phyloP scores from a whole-genome alignment of 2,797 vertebrate genomes.

The Denticeps clupeoides region DNA sequence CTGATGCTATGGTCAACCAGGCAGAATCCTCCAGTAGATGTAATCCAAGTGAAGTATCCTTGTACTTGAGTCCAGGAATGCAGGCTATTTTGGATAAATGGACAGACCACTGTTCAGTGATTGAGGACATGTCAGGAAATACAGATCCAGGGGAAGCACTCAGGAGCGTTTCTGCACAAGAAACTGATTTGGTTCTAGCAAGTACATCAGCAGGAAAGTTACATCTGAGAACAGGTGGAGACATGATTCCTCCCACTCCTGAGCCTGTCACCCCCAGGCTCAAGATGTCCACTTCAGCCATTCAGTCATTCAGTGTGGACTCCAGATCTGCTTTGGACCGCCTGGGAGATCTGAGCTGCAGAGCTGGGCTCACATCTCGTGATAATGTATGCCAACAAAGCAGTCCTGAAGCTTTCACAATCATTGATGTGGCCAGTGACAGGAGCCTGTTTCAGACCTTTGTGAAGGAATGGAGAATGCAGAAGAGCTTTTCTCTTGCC shows the following conservation, averaged over 20 bases:
- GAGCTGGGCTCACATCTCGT: too few relatives aligned
- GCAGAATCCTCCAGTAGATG: too few relatives aligned
- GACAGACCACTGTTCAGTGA: conserved; percentile 46
- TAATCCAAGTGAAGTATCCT: conserved; percentile 12
- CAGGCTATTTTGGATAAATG: conserved; percentile 79
- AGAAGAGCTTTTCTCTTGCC: conserved; percentile 71
- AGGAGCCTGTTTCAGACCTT: conserved; percentile 78
- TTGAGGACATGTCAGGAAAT: conserved; percentile 16
- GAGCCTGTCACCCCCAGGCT: conserved; percentile 52
- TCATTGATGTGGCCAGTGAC: conserved; percentile 87
- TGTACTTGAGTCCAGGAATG: conserved; percentile 74
- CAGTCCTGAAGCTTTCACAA: conserved; percentile 66
- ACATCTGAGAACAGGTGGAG: conserved; percentile 12
- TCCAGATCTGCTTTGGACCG: conserved; percentile 22
- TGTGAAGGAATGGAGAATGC: conserved; percentile 76
- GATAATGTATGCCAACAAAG: too few relatives aligned
- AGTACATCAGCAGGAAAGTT: neutral
- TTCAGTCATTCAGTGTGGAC: conserved; percentile 35
- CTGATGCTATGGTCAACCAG: too few relatives aligned
- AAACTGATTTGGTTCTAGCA: neutral
- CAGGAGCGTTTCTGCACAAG: neutral
- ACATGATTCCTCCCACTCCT: conserved; percentile 68
- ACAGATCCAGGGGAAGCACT: conserved; percentile 1
- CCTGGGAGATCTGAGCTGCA: too few relatives aligned
- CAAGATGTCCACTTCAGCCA: conserved; percentile 50